Percentiles rank a stretch among this genome's conserved stretches.
Evolutionary conservation across 2,113 vertebrate species (phyloP).

Genomic region (Colistium nudipinnis): DNA sequence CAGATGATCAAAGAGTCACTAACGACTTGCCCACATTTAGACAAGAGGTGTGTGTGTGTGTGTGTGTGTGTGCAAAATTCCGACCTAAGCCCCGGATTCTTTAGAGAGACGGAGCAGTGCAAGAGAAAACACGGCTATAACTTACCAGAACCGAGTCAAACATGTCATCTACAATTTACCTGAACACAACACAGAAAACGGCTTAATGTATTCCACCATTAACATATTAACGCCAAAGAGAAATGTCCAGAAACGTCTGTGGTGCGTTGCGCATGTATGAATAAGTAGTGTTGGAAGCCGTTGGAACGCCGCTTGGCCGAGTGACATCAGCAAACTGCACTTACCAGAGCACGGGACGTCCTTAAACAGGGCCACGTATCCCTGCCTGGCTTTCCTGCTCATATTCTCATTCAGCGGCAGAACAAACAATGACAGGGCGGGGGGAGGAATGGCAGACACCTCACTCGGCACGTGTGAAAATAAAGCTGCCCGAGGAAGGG

Average conservation of each 20-base stretch:
- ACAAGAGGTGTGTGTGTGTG: conserved; percentile 67
- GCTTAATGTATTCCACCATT: conserved; percentile 57
- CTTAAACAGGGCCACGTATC: conserved; percentile 54
- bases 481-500: conserved; percentile 81
- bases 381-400: conserved; percentile 73
- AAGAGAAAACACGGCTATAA: conserved; percentile 71
- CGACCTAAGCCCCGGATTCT: conserved; percentile 59
- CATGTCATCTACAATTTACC: conserved; percentile 65
- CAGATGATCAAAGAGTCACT: conserved; percentile 74
- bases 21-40: conserved; percentile 47
- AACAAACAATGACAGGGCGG: conserved; percentile 82
- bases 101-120: conserved; percentile 71
- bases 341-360: conserved; percentile 57
- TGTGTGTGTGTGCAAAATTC: conserved; percentile 63
- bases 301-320: conserved; percentile 69
- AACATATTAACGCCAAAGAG: conserved; percentile 54
- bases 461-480: conserved; percentile 85
- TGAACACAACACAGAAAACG: conserved; percentile 64
- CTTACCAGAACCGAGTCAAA: conserved; percentile 67
- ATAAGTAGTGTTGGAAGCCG: conserved; percentile 42
- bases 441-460: conserved; percentile 82
- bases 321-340: conserved; percentile 67
- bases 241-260: conserved; percentile 36
- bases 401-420: conserved; percentile 81
- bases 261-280: conserved; percentile 50